phyloP scores from a whole-genome alignment of 2,797 vertebrate genomes.

The Artibeus jamaicensis region DNA sequence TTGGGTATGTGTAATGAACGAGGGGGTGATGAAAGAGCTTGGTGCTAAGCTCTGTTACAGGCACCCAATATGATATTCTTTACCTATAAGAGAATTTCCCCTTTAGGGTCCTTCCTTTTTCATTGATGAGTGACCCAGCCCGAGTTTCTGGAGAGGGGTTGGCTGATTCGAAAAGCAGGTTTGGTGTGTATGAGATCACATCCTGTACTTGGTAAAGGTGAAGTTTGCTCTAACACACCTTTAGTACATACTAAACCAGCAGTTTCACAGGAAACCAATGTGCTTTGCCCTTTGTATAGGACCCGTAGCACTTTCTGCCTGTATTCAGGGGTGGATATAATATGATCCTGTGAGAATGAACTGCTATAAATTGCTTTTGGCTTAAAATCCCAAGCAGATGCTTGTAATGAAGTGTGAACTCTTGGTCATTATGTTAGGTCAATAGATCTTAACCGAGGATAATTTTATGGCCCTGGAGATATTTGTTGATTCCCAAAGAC shows the following conservation, averaged over 20 bases:
- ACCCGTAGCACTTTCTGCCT: background rate
- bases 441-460: background rate
- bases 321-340: background rate
- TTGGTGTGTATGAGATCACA: conserved; percentile 61
- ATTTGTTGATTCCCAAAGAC: background rate
- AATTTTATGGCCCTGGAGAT: background rate
- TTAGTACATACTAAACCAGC: conserved; percentile 17
- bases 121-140: background rate
- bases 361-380: background rate
- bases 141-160: conserved; percentile 20
- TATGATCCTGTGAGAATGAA: background rate
- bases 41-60: background rate
- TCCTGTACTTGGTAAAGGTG: conserved; percentile 35
- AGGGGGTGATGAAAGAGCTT: conserved; percentile 14
- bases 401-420: background rate
- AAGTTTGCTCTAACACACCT: background rate
- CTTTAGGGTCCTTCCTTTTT: conserved; percentile 2
- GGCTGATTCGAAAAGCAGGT: conserved; percentile 29
- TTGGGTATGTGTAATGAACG: background rate
- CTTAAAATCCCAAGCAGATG: background rate
- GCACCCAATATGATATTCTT: background rate
- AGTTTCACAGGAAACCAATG: conserved; percentile 46
- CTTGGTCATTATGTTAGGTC: background rate
- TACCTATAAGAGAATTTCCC: background rate
- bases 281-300: background rate